Percentiles rank a stretch among this genome's conserved stretches.
Conservation (phyloP, 2,888 invertebrate genomes). For the Microctonus brassicae region DNA sequence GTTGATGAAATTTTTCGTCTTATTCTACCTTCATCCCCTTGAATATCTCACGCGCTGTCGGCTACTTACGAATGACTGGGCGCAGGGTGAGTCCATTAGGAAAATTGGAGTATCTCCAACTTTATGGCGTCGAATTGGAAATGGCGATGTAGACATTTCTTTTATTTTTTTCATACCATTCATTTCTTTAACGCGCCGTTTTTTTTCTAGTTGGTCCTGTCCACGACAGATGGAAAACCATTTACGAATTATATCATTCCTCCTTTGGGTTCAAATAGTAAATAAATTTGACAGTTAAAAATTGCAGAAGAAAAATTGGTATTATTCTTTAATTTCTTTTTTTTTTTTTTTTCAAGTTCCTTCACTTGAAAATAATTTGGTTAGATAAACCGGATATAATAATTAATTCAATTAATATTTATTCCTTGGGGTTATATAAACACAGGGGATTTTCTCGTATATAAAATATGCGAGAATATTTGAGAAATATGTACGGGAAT, state of each 20-base stretch:
- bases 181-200: no score
- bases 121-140: slow-evolving; percentile 49
- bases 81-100: slow-evolving; percentile 56
- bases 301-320: background rate
- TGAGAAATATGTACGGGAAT: background rate
- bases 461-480: background rate
- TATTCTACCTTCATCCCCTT: slow-evolving; percentile 11
- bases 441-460: background rate
- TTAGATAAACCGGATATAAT: background rate
- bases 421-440: background rate
- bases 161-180: background rate
- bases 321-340: background rate
- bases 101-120: slow-evolving; percentile 66
- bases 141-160: slow-evolving; percentile 14
- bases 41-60: slow-evolving; percentile 33
- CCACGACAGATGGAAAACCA: background rate
- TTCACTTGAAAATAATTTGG: background rate
- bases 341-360: background rate
- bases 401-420: slow-evolving; percentile 2
- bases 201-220: background rate
- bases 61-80: slow-evolving; percentile 10
- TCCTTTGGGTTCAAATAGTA: background rate
- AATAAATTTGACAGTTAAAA: background rate
- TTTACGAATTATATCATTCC: background rate
- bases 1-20: slow-evolving; percentile 42